Conservation (phyloP, 2,113 vertebrate genomes). For the Psittacula cyanocephala region DNA sequence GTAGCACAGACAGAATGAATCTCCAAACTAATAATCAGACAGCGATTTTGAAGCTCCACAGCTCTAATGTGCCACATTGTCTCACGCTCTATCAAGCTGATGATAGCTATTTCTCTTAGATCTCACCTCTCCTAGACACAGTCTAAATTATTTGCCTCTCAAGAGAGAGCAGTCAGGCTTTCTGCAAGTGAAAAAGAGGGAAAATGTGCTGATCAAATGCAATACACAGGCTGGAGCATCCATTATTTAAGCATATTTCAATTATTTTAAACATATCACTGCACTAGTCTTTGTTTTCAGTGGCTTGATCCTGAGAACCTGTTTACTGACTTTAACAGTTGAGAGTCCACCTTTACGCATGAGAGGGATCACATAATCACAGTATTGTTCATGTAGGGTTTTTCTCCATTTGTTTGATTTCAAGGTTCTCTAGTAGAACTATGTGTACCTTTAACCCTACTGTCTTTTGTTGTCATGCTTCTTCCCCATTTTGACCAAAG, state of each 20-base stretch:
- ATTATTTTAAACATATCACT: neutral
- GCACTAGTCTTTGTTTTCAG: neutral
- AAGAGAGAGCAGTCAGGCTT: slow-evolving; percentile 1
- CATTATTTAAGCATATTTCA: slow-evolving; percentile 16
- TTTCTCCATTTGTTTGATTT: neutral
- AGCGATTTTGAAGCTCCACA: neutral
- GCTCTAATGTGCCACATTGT: neutral
- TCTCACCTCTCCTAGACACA: neutral
- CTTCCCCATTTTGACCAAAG: neutral
- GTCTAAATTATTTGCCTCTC: slow-evolving; percentile 3
- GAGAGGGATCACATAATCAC: neutral
- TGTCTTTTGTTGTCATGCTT: neutral
- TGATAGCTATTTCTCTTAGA: neutral
- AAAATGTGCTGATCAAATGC: slow-evolving; percentile 1
- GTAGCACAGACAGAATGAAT: neutral
- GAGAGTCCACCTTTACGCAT: neutral
- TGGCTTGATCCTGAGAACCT: neutral
- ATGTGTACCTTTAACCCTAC: neutral
- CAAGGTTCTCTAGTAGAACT: neutral
- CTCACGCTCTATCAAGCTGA: neutral
- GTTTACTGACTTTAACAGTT: neutral
- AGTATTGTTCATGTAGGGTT: fast-evolving
- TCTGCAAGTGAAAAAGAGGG: neutral
- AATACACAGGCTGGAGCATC: neutral
- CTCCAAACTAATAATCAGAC: slow-evolving; percentile 14